Conservation (phyloP, 2,113 vertebrate genomes). For the Porphyrio hochstetteri region DNA sequence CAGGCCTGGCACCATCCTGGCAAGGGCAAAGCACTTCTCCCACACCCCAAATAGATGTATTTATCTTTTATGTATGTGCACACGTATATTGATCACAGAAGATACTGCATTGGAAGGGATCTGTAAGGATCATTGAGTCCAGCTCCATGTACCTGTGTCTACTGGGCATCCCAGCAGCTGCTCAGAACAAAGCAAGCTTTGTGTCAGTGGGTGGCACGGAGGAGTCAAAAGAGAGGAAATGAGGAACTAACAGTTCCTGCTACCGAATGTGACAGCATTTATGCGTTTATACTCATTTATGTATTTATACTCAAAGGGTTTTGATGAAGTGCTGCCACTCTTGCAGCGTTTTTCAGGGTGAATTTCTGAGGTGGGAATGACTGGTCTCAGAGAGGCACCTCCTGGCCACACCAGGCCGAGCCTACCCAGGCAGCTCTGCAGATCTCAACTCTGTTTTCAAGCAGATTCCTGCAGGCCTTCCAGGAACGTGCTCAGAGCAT, state of each 20-base stretch:
- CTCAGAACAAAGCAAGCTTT: not conserved
- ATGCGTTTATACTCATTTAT: not conserved
- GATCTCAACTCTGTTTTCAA: not conserved
- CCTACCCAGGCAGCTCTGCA: not conserved
- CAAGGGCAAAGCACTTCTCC: not conserved
- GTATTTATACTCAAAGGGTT: not conserved
- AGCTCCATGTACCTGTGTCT: no score
- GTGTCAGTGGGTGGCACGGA: not conserved
- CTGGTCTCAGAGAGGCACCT: not conserved
- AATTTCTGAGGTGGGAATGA: not conserved
- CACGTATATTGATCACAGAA: not conserved
- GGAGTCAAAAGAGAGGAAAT: not conserved
- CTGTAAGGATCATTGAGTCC: no score
- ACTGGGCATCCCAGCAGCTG: not conserved
- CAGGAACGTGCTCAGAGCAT: not conserved
- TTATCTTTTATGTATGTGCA: not conserved
- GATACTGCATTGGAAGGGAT: no score
- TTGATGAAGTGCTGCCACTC: not conserved
- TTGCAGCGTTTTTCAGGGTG: not conserved
- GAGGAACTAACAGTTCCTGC: not conserved
- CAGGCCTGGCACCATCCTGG: not conserved
- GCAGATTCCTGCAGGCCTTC: not conserved
- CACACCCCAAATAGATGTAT: not conserved
- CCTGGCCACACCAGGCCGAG: not conserved
- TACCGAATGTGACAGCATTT: not conserved